These are phyloP conservation scores for Marmota flaviventris DNA, from an alignment of 2,113 vertebrate genomes.

Conservation along the genomic window DNA sequence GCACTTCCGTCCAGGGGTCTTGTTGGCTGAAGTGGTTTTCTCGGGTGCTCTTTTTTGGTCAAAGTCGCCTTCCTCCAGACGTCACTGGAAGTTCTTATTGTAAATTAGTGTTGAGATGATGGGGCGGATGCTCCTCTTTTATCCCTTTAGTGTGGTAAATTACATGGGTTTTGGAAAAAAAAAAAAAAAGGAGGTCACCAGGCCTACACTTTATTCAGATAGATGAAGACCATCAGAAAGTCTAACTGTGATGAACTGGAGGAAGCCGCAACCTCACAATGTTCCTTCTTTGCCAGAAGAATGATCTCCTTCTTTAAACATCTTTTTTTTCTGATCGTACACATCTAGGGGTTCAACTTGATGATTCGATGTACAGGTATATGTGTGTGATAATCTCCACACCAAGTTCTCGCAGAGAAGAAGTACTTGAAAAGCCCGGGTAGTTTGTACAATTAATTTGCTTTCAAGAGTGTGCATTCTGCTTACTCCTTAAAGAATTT, in stretches of 20 bases:
- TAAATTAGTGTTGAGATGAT: not conserved
- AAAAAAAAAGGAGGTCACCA: not conserved
- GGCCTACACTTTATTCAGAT: slow-evolving; percentile 35
- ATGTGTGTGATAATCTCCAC: not conserved
- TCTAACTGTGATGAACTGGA: slow-evolving; percentile 88
- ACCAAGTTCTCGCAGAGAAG: slow-evolving; percentile 86
- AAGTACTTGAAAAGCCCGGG: not conserved
- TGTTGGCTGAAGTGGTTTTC: not conserved
- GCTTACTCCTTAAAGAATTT: not conserved
- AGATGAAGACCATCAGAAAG: slow-evolving; percentile 33
- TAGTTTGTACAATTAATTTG: not conserved
- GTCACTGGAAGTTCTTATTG: not conserved
- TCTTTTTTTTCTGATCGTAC: slow-evolving; percentile 79
- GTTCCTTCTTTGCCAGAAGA: slow-evolving; percentile 91
- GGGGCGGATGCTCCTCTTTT: not conserved
- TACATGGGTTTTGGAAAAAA: not conserved
- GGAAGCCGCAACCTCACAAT: slow-evolving; percentile 90
- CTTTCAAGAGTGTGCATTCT: not conserved
- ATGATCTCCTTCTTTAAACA: slow-evolving; percentile 90
- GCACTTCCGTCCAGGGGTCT: not conserved
- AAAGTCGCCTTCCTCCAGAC: not conserved
- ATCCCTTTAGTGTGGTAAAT: not conserved
- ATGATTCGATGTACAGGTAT: not conserved
- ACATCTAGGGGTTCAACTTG: not conserved
- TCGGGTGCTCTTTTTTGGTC: not conserved